Evolutionary conservation across 1,140 invertebrate genomes (phyloP).

Genomic region (Zophobas atratus): DNA sequence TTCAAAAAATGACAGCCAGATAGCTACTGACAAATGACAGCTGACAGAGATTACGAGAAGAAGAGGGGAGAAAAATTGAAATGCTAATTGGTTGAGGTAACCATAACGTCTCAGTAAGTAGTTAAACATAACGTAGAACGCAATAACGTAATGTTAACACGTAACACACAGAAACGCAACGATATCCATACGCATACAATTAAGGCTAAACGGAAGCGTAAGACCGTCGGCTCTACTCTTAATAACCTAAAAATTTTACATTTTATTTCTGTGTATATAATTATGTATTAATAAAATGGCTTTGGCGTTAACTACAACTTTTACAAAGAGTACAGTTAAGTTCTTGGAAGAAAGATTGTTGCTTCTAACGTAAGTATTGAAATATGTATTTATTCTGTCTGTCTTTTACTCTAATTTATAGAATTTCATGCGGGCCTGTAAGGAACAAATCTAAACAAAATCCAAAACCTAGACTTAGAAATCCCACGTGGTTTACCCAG

Average conservation of each 20-base stretch:
- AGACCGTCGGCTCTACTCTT: neutral
- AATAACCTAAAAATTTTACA: neutral
- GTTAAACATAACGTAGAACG: no score
- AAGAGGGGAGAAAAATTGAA: neutral
- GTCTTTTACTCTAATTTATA: conserved; percentile 45
- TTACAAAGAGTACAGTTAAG: conserved; percentile 50
- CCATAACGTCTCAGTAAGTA: no score
- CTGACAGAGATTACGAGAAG: neutral
- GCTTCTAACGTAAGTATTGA: conserved; percentile 54
- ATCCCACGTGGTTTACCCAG: conserved; percentile 74
- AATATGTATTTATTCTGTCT: conserved; percentile 16
- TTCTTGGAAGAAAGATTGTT: conserved; percentile 59
- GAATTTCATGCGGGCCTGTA: conserved; percentile 50
- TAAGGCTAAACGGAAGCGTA: no score
- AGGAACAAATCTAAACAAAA: conserved; percentile 59
- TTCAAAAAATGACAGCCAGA: neutral
- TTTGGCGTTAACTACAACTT: conserved; percentile 47
- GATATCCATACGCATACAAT: no score
- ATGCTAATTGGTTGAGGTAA: no score
- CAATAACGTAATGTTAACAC: no score
- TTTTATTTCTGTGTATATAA: neutral
- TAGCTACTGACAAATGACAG: neutral
- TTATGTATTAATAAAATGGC: conserved; percentile 45
- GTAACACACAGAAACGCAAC: no score
- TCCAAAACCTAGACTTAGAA: conserved; percentile 69